These are phyloP conservation scores for Pissodes strobi DNA, from an alignment of 1,140 invertebrate genomes.

Conservation along the genomic window DNA sequence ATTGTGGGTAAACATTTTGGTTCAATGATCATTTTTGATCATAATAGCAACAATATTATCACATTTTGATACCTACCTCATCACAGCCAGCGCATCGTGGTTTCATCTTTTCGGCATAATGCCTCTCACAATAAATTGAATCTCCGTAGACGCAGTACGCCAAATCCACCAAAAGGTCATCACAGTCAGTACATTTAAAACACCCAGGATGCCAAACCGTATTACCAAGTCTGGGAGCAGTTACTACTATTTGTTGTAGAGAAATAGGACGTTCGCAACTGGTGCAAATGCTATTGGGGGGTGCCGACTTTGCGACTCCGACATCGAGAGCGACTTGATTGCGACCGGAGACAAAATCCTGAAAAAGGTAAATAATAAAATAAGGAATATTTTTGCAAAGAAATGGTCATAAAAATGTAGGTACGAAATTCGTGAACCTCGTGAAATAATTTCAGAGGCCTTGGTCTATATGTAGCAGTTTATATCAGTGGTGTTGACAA, in stretches of 20 bases:
- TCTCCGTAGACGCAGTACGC: constrained; percentile 90
- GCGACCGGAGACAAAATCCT: constrained; percentile 86
- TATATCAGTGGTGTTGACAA: no score
- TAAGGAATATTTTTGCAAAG: neutral
- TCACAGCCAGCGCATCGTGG: constrained; percentile 92
- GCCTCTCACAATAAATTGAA: constrained; percentile 86
- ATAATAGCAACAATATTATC: no score
- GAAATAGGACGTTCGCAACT: constrained; percentile 44
- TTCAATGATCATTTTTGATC: no score
- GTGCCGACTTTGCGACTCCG: constrained; percentile 68
- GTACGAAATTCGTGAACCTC: no score
- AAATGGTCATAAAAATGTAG: no score
- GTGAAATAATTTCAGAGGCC: no score
- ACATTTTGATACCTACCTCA: constrained; percentile 93
- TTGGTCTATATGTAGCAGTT: no score
- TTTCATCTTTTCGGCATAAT: constrained; percentile 91
- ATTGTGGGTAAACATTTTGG: no score
- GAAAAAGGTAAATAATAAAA: constrained; percentile 29
- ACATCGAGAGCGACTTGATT: constrained; percentile 96
- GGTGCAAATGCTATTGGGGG: constrained; percentile 52
- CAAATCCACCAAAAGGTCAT: constrained; percentile 87
- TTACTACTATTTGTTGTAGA: constrained; percentile 44
- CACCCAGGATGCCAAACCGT: constrained; percentile 83
- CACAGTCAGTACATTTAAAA: constrained; percentile 83
- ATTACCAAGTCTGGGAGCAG: constrained; percentile 48